Conservation (phyloP, 2,888 invertebrate genomes). For the Sphecodes monilicornis region DNA sequence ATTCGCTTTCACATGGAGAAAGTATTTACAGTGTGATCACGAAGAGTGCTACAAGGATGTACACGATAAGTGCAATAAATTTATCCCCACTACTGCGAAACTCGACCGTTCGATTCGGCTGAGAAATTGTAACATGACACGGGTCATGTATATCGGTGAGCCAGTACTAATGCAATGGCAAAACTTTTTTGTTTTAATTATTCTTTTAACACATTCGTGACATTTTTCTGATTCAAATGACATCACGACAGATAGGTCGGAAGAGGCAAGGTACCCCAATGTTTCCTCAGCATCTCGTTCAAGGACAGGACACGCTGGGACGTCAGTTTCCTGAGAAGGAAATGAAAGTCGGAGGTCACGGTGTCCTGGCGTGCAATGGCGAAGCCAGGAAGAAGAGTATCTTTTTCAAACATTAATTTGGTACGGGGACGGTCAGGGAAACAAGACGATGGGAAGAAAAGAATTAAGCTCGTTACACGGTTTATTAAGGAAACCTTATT, state of each 20-base stretch:
- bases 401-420: conserved; percentile 52
- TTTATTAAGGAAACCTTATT: conserved; percentile 34
- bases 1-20: neutral
- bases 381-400: conserved; percentile 19
- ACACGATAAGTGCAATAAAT: too few relatives aligned
- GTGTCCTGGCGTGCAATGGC: neutral
- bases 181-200: too few relatives aligned
- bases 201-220: too few relatives aligned
- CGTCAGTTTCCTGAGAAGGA: neutral
- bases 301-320: neutral
- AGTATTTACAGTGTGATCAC: too few relatives aligned
- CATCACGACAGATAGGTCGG: too few relatives aligned
- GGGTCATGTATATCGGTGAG: too few relatives aligned
- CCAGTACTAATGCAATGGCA: too few relatives aligned
- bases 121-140: too few relatives aligned
- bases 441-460: conserved; percentile 17
- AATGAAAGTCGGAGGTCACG: conserved; percentile 3
- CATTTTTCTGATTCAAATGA: too few relatives aligned
- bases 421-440: conserved; percentile 29
- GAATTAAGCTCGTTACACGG: conserved; percentile 38
- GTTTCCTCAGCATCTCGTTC: neutral
- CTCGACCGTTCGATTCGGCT: too few relatives aligned
- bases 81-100: too few relatives aligned
- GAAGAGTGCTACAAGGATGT: too few relatives aligned
- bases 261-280: neutral